Evolutionary conservation across 2,797 vertebrate genomes (phyloP).

Genomic region (Erpetoichthys calabaricus): DNA sequence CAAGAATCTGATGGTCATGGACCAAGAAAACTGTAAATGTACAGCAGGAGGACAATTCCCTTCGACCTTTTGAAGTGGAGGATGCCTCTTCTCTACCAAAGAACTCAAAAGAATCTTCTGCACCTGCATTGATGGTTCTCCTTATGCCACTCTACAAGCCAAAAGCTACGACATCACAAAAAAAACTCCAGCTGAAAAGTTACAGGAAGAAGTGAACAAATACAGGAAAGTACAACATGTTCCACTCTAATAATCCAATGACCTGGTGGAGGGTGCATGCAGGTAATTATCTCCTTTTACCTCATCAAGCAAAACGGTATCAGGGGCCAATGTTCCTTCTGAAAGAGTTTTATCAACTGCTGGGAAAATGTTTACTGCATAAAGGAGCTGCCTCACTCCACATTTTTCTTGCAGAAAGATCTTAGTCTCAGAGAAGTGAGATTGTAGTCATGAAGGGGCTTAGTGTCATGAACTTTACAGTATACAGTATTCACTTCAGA

Average conservation of each 20-base stretch:
- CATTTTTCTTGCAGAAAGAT: no score
- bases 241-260: no score
- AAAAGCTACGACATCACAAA: constrained; percentile 4
- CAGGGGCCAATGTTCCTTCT: no score
- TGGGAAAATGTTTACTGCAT: constrained; percentile 4
- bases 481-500: no score
- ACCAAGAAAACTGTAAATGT: constrained; percentile 5
- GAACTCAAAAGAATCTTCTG: constrained; percentile 6
- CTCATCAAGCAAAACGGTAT: no score
- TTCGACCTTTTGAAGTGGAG: background rate
- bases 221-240: background rate
- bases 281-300: no score
- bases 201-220: constrained; percentile 4
- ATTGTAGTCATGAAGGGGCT: no score
- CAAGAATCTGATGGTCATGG: constrained; percentile 2
- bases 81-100: constrained; percentile 6
- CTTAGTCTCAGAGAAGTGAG: no score
- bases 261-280: no score
- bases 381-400: constrained; percentile 8
- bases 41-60: constrained; percentile 9
- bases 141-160: constrained; percentile 4
- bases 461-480: no score
- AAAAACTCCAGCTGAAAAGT: background rate
- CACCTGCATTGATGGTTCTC: constrained; percentile 9
- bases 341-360: no score